Evolutionary conservation across 2,888 invertebrate species (phyloP), one percentile per base, ranked within the genome.

Genomic region (Drosophila falleni): DNA sequence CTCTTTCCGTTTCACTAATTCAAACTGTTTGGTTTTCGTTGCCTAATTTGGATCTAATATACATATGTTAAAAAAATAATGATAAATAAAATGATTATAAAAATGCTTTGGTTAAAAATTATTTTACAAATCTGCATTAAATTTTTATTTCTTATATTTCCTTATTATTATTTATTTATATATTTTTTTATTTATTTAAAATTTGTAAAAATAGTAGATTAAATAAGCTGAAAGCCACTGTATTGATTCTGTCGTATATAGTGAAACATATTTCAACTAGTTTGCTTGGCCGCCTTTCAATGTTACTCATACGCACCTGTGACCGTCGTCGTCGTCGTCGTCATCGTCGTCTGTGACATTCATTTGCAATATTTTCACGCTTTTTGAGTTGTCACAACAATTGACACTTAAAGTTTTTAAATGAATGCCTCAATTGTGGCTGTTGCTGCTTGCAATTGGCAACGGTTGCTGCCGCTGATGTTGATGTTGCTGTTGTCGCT

Each of bases 391-490:
- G 89, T 87, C 87, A 87, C 88, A 85, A 87, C 87, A 89, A 87
- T 87, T 87, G 87, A 89, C 87, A 89, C 89, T 89, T 87, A 62
- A 78, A 80, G 89, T 84, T 84, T 87, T 88, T 78, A 74, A 78
- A 87, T 80, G 81, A 71, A 72, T 81, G 71, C 75, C 75, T 78
- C 75, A 78, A 72, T 62, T 63, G 58, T 55, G 46, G 49, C 60
- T 47, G 59, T 31, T 23, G 61, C 39, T n/a, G 51, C 61, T 41
- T 62, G 59, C 66, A 37, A 42, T n/a, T 53, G 73, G 65, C 72
- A 59, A 53, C 53, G 41, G 33, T 41, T 42, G 60, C 53, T 42
- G 53, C 35, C 55, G 35, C 23, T 41, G 41, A 29, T 35, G 31
- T 29, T 29, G 26, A 37, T 26, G 53, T 10, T 41, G 51, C 42